Evolutionary conservation across 1,140 invertebrate genomes (phyloP).

Genomic region (Drosophila pandora): DNA sequence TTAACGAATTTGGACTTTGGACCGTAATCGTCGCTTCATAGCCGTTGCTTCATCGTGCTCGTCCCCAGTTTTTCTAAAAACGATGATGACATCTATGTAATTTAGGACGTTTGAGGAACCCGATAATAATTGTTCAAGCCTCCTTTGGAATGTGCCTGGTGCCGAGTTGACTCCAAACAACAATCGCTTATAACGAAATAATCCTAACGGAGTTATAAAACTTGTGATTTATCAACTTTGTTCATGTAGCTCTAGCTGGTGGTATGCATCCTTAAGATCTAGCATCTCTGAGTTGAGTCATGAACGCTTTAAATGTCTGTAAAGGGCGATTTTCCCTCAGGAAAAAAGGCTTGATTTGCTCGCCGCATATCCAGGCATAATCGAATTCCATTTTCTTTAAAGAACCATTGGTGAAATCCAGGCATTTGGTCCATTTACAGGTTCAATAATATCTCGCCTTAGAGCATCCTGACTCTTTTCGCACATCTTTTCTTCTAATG

Average conservation of each 20-base stretch:
- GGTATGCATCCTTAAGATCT: not conserved
- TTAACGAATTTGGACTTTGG: slow-evolving; percentile 84
- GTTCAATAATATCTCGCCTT: no score
- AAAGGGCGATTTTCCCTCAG: not conserved
- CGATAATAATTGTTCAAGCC: no score
- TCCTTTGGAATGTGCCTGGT: no score
- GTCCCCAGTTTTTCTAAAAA: no score
- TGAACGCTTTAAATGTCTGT: not conserved
- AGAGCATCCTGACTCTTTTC: not conserved
- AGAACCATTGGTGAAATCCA: no score
- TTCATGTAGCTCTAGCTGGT: not conserved
- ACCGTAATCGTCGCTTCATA: slow-evolving; percentile 85
- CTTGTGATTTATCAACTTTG: no score
- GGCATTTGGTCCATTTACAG: no score
- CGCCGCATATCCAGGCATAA: not conserved
- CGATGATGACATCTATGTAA: no score
- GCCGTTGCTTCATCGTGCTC: slow-evolving; percentile 76
- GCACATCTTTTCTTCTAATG: not conserved
- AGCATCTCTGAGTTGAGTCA: not conserved
- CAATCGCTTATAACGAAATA: slow-evolving; percentile 21
- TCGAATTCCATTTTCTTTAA: not conserved
- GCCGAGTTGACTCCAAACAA: slow-evolving; percentile 14
- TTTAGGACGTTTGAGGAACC: no score
- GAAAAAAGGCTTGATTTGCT: not conserved
- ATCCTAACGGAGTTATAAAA: no score